Evolutionary conservation across 1,140 invertebrate species (phyloP).

Genomic region (Drosophila watanabei): DNA sequence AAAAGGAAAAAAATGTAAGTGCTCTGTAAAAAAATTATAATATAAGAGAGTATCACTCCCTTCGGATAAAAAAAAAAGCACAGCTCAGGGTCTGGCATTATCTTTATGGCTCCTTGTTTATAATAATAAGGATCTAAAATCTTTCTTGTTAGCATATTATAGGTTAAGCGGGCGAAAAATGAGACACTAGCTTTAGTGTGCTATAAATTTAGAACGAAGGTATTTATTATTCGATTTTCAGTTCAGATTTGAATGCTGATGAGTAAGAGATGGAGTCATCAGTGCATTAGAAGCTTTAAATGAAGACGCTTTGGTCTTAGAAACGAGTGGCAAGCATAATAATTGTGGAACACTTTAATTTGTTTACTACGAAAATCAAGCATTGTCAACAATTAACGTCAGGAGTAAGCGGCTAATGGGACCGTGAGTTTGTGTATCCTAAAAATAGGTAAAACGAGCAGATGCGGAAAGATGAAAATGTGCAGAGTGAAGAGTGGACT

Average conservation of each 20-base stretch:
- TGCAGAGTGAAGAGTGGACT: constrained; percentile 22
- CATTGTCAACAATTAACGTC: constrained; percentile 7
- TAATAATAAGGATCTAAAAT: constrained; percentile 9
- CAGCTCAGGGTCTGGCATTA: neutral
- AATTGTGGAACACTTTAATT: neutral
- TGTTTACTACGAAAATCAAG: constrained; percentile 8
- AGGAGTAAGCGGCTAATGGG: neutral
- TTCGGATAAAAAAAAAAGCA: neutral
- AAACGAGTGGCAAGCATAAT: neutral
- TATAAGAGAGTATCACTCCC: neutral
- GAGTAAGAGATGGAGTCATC: neutral
- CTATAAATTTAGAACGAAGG: neutral
- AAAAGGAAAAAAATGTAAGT: neutral
- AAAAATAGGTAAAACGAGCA: constrained; percentile 1
- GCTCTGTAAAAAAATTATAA: constrained; percentile 12
- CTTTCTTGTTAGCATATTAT: neutral
- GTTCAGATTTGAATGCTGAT: no score
- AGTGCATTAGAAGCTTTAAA: neutral
- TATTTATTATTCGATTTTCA: neutral
- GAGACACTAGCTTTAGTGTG: neutral
- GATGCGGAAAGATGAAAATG: constrained; percentile 43
- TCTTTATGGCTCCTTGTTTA: constrained; percentile 13
- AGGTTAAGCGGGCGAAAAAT: neutral
- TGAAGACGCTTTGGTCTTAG: no score
- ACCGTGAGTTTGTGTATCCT: neutral